phyloP scores from a whole-genome alignment of 2,797 vertebrate genomes.

The Semaprochilodus insignis region DNA sequence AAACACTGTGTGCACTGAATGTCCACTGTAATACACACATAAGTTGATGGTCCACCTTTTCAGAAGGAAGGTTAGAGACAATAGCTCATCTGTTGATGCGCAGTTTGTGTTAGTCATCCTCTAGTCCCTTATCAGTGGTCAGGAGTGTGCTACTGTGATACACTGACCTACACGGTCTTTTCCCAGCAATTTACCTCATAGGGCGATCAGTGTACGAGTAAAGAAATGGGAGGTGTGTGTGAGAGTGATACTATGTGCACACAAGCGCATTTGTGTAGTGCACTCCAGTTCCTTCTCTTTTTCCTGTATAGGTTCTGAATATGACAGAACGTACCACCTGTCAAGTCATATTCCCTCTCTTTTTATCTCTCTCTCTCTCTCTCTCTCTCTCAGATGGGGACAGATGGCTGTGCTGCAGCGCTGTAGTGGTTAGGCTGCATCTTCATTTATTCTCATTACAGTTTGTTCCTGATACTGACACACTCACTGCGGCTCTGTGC shows the following conservation, averaged over 20 bases:
- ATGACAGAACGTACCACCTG: slow-evolving; percentile 7
- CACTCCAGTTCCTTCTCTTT: neutral
- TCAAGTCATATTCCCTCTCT: slow-evolving; percentile 1
- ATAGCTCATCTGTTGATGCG: too few species aligned
- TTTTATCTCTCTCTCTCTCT: slow-evolving; percentile 12
- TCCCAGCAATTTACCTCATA: slow-evolving; percentile 4
- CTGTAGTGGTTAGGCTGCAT: slow-evolving; percentile 31
- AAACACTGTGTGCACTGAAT: too few species aligned
- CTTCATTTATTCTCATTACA: slow-evolving; percentile 76
- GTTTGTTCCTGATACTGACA: slow-evolving; percentile 25
- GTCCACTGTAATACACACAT: too few species aligned
- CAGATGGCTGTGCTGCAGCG: slow-evolving; percentile 41
- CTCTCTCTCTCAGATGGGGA: slow-evolving; percentile 40
- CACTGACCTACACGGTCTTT: slow-evolving; percentile 13
- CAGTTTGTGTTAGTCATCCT: too few species aligned
- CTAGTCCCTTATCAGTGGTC: too few species aligned
- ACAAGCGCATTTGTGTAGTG: neutral
- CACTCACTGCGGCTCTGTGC: neutral
- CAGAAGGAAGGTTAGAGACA: too few species aligned
- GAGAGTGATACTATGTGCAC: neutral
- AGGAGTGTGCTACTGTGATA: slow-evolving; percentile 17
- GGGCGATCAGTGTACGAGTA: neutral
- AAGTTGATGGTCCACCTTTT: too few species aligned
- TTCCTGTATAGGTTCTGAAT: slow-evolving; percentile 1
- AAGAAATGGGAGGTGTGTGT: neutral